Evolutionary conservation across 2,888 invertebrate species (phyloP), one percentile per base, ranked within the genome.

Genomic region (Ennomos fuscantarius): DNA sequence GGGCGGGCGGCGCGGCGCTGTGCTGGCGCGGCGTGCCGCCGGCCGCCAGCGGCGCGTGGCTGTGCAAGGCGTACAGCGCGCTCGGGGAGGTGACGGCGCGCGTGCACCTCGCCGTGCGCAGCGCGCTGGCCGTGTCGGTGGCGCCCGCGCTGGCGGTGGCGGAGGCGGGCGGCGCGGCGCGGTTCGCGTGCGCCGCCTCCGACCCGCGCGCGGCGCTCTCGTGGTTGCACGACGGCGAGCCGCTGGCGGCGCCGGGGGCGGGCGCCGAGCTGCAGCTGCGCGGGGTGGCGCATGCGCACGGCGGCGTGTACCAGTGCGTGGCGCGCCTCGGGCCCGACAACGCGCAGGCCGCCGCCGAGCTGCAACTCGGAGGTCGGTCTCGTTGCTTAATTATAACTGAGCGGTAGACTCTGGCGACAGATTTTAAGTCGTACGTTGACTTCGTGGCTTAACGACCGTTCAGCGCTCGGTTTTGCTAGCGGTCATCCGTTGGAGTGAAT

Each of bases 261-360:
- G 88, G 81, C 49, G 70, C 65, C 13, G 65, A 68, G 60, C 81
- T 89, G 31, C 59, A 65, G 62, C 58, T 90, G 70, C 81, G 81
- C 15, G 80, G 69, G 44, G 95, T 96, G 35, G 93, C 95, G 48
- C 94, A 96, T 63, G 94, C 95, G 54, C 96, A 96, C 87, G 94
- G 95, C 72, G 97, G 97, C 62, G 95, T 97, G 92, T 97, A 97
- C 92, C 97, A 97, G 87, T 97, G 97, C 85, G 91, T 97, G 65
- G 96, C 96, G 36, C 93, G 95, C 69, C 94, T 94, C 69, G 95
- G 94, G 62, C 87, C 93, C 55, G 94, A 95, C 72, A 94, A 94
- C 77, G 95, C 95, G 41, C 96, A 96, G 79, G 96, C 95, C 43
- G 94, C 95, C 73, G 95, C 95, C 0, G 96, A 96, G 80, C 88